phyloP scores from a whole-genome alignment of 2,113 vertebrate species.

The Colius striatus region DNA sequence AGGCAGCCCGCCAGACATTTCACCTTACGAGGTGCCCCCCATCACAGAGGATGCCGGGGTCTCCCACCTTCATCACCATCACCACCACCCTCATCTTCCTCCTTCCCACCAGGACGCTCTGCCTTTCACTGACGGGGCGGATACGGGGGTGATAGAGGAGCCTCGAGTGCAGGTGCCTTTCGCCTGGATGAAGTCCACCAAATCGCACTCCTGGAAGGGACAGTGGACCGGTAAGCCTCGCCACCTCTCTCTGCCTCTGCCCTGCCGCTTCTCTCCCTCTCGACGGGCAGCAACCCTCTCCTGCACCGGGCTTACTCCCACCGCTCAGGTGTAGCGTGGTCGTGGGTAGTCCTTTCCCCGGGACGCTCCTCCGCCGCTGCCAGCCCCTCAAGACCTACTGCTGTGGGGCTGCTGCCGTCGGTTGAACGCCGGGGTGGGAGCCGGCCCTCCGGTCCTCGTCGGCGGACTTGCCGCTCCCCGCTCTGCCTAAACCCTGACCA shows the following conservation, averaged over 20 bases:
- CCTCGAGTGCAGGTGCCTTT: conserved; percentile 88
- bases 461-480: not conserved
- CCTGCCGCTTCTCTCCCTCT: not conserved
- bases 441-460: no score
- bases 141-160: conserved; percentile 79
- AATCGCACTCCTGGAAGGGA: conserved; percentile 94
- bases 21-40: conserved; percentile 84
- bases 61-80: conserved; percentile 84
- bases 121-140: conserved; percentile 81
- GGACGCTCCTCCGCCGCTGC: no score
- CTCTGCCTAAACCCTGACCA: not conserved
- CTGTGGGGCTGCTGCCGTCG: not conserved
- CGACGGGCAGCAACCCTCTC: not conserved
- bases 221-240: conserved; percentile 91
- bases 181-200: conserved; percentile 98
- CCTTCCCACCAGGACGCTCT: conserved; percentile 75
- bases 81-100: conserved; percentile 77
- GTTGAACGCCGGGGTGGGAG: not conserved
- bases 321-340: no score
- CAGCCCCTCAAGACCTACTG: not conserved
- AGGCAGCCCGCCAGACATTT: conserved; percentile 85
- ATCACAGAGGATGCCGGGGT: conserved; percentile 85
- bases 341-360: not conserved
- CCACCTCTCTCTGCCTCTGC: not conserved
- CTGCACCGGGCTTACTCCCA: not conserved